Base-by-base conservation (phyloP, 2,888 invertebrate species). In the Scaptomyza flava region DNA sequence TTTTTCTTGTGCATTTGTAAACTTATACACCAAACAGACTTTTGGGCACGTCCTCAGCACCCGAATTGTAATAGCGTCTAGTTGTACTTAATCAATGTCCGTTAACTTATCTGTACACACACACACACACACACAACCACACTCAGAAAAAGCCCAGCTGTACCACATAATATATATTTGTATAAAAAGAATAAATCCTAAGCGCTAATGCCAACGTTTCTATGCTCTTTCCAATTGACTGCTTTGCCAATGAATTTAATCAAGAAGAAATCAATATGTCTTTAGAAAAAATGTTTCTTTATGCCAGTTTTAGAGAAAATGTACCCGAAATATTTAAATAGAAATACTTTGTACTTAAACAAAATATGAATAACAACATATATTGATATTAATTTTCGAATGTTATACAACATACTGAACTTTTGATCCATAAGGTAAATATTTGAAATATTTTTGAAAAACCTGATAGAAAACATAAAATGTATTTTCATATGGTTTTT, bases 1-100 rank as follows among this genome's bases (percentile, higher is more conserved):
- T 46, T 8, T 34, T 20, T 64, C 48, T 59, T 78, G 67, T 65
- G 79, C 79, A 81, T 81, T 81, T 81, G 67, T 71, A 79, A 79
- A 76, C 57, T 57, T 60, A 51, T 47, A 72, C 77, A 54, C 46
- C 46, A 50, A 61, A 59, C 64, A 60, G 62, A 76, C 77, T 72
- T 76, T 57, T 38, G 57, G 54, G 41, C 53, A 64, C 38, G 42
- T 62, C 54, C 67, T 59, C 47, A 50, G 51, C 20, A 45, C 38
- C 41, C 51, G 43, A 54, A 38, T 43, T 47, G 20, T 36, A 36
- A 43, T 65, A 53, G 60, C 36, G 41, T 47, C 52, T 67, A 62
- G 34, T 52, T 67, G 74, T 74, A 76, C 77, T 76, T 74, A 74
- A 76, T 43, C 60, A 42, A 75, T 41, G 6, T 45, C 54, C 53